These are phyloP conservation scores for Characodon lateralis DNA, from an alignment of 2,797 vertebrate genomes.

Conservation along the genomic window DNA sequence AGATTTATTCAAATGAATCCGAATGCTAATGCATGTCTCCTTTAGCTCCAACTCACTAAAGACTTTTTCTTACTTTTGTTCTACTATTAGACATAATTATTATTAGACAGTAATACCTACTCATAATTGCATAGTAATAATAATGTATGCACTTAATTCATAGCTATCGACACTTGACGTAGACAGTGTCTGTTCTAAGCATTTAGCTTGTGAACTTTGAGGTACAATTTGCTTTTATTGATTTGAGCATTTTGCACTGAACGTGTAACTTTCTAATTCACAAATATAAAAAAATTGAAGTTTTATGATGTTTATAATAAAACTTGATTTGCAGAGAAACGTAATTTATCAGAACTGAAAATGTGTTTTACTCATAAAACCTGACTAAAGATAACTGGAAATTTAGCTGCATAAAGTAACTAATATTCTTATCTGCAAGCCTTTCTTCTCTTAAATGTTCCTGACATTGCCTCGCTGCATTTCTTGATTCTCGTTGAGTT, in stretches of 20 bases:
- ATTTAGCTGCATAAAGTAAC: constrained; percentile 12
- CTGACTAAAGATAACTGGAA: neutral
- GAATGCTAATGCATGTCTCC: constrained; percentile 18
- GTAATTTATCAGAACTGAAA: neutral
- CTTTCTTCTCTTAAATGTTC: constrained; percentile 10
- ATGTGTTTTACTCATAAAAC: neutral
- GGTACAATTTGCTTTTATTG: neutral
- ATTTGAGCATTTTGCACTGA: neutral
- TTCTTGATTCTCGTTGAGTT: constrained; percentile 40
- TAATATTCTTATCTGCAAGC: constrained; percentile 20
- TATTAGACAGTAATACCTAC: neutral
- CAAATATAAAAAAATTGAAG: neutral
- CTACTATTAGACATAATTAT: neutral
- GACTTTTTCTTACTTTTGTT: neutral
- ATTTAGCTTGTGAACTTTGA: neutral
- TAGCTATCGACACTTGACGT: neutral
- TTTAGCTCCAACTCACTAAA: neutral
- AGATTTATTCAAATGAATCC: constrained; percentile 7
- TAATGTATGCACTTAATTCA: neutral
- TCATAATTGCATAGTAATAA: neutral
- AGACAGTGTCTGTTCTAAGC: neutral
- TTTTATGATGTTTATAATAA: neutral
- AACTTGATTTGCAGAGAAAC: neutral
- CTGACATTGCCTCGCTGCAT: constrained; percentile 15
- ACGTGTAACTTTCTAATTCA: neutral